A percentile compares a stretch with the other conserved stretches of the same genome.
phyloP scores from a whole-genome alignment of 2,113 vertebrate genomes.

The Grammomys dolichurus region DNA sequence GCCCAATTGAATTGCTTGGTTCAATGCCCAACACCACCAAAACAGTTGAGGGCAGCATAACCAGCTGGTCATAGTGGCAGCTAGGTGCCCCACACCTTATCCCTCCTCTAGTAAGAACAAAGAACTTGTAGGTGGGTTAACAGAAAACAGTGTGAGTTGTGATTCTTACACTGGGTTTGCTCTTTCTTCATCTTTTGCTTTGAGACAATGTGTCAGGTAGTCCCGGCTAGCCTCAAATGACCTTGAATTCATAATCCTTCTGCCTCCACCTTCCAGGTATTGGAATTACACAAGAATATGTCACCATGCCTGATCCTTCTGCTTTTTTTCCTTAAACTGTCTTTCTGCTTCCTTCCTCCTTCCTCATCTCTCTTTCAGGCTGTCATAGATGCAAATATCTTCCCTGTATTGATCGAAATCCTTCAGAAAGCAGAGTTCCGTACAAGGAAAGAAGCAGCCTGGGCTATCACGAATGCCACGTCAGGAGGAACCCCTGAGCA shows the following conservation, averaged over 20 bases:
- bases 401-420: slow-evolving; percentile 98
- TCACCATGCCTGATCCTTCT: neutral
- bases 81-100: neutral
- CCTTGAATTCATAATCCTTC: neutral
- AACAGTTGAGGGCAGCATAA: neutral
- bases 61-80: neutral
- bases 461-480: slow-evolving; percentile 99
- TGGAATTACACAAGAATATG: neutral
- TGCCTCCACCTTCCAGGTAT: neutral
- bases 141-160: neutral
- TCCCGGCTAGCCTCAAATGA: neutral
- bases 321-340: slow-evolving; percentile 33
- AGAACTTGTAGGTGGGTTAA: neutral
- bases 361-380: slow-evolving; percentile 87
- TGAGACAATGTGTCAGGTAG: neutral
- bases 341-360: neutral
- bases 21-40: neutral
- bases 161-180: slow-evolving; percentile 17
- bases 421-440: slow-evolving; percentile 99
- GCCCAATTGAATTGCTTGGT: neutral
- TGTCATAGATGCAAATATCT: slow-evolving; percentile 98
- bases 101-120: neutral
- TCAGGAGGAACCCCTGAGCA: slow-evolving; percentile 98
- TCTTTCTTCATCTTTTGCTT: neutral
- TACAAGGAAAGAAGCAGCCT: slow-evolving; percentile 98